Conservation (phyloP, 2,888 invertebrate species). For the Ornithoptera alexandrae region DNA sequence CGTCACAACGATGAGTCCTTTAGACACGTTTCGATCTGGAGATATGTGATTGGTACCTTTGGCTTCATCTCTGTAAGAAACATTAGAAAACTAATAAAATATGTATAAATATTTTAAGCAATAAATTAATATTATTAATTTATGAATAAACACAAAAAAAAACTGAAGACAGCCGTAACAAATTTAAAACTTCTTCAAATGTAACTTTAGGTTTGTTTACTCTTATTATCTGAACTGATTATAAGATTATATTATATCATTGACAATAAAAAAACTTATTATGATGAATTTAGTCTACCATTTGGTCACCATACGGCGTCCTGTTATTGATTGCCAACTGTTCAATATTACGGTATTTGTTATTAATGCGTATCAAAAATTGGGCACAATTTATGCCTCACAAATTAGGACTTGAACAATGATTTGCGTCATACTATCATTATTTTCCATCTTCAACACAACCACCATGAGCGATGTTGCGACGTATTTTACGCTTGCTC, state of each 20-base stretch:
- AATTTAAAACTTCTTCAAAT: background rate
- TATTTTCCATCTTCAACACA: conserved; percentile 18
- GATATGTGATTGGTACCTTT: conserved; percentile 54
- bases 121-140: background rate
- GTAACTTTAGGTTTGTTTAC: background rate
- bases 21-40: conserved; percentile 58
- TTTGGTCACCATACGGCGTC: conserved; percentile 44
- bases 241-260: background rate
- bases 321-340: conserved; percentile 60
- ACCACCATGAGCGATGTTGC: conserved; percentile 29
- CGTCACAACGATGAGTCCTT: conserved; percentile 71
- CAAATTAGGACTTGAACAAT: conserved; percentile 8
- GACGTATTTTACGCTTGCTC: conserved; percentile 21
- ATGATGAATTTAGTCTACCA: background rate
- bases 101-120: background rate
- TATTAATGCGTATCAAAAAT: conserved; percentile 7
- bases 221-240: background rate
- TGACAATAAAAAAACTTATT: background rate
- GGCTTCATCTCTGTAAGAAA: conserved; percentile 73
- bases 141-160: background rate
- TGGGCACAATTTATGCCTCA: conserved; percentile 5
- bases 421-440: conserved; percentile 27
- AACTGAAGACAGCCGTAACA: background rate
- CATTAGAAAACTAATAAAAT: background rate
- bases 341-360: conserved; percentile 35